Evolutionary conservation across 2,113 vertebrate genomes (phyloP).

Genomic region (Cephalopholis sonnerati): DNA sequence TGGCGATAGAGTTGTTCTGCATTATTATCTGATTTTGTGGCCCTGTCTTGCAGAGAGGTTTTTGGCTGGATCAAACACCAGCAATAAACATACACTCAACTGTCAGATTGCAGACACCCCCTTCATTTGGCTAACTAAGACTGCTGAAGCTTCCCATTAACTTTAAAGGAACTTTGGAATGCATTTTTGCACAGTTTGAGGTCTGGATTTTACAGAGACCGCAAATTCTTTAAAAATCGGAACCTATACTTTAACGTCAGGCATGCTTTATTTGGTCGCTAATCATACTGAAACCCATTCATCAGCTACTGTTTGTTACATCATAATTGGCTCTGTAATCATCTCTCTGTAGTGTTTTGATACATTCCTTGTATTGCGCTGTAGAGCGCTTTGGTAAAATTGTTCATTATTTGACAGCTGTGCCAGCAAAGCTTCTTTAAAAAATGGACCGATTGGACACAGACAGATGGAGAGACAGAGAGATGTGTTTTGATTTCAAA

Average conservation of each 20-base stretch:
- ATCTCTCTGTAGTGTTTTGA: slow-evolving; percentile 17
- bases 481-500: slow-evolving; percentile 31
- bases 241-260: not conserved
- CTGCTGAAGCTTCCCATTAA: not conserved
- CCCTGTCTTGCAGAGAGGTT: not conserved
- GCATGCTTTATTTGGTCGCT: not conserved
- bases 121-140: not conserved
- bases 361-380: slow-evolving; percentile 16
- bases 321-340: slow-evolving; percentile 38
- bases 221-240: not conserved
- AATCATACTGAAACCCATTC: slow-evolving; percentile 25
- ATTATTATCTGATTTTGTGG: not conserved
- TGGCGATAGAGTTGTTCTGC: not conserved
- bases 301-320: slow-evolving; percentile 27
- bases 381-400: slow-evolving; percentile 25
- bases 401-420: slow-evolving; percentile 37
- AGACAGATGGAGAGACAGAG: not conserved
- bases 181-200: not conserved
- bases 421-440: slow-evolving; percentile 48
- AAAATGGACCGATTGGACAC: slow-evolving; percentile 41
- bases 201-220: not conserved
- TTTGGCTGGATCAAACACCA: not conserved
- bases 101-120: not conserved
- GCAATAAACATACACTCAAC: not conserved
- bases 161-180: accelerated